Base-by-base conservation (phyloP, 2,888 invertebrate species). In the Palloptera scutellata region DNA sequence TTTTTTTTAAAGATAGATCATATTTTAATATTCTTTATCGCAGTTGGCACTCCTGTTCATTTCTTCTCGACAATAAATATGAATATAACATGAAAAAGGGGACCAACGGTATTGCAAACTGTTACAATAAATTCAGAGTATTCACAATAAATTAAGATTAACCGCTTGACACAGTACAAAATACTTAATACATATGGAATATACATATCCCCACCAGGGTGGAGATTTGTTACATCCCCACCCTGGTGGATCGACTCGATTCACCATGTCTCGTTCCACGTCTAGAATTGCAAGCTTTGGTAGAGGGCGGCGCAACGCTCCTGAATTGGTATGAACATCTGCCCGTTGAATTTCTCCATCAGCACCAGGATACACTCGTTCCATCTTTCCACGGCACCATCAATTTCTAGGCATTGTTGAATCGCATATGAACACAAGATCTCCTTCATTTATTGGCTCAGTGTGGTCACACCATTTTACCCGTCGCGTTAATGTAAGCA, bases 261-360 rank as follows among this genome's bases (percentile, higher is more conserved):
- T 66, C 69, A 70, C 69, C 55, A 67, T 48, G 1, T 85, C 85
- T 84, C 83, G 1, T 85, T 85, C 84, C 83, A 85, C 83, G 84
- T 74, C 83, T 81, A 83, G 82, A 78, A 80, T 78, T 73, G 73
- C 74, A 61, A 77, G 69, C 66, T 74, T 74, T 0, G 72, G 73
- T 3, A 73, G 75, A 10, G 75, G 71, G 11, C 77, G 71, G 40
- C 71, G 72, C 9, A 72, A 40, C 1, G 72, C 43, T 12, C 75
- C 77, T 4, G 61, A 63, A 3, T 59, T 68, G n/a, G 76, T 77
- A 2, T 55, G 54, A 1, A 73, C 53, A 20, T 71, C 64, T 17
- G 64, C 69, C 42, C 67, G 53, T 13, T 61, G 64, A 12, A 69
- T 30, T 4, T 64, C 69, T 11, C 64, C 64, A 64, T 69, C 67